Conservation (phyloP, 1,140 invertebrate species). For the Chlorops oryzae region DNA sequence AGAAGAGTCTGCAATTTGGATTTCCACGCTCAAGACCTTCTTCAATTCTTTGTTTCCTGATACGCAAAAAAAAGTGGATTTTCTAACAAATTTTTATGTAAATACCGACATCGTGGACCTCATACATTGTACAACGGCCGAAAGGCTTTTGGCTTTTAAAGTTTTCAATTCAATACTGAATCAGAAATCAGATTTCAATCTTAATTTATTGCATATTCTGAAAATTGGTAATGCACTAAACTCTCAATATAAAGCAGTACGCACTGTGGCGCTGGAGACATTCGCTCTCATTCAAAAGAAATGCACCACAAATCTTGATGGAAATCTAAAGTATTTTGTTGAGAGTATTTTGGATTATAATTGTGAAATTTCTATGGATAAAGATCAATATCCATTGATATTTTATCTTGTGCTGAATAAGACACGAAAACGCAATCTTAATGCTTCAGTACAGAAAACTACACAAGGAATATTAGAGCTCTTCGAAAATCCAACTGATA, state of each 20-base stretch:
- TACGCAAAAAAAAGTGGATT: conserved; percentile 49
- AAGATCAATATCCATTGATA: conserved; percentile 54
- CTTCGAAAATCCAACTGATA: conserved; percentile 9
- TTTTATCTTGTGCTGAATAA: conserved; percentile 48
- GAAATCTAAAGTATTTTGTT: conserved; percentile 25
- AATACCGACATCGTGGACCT: too few species aligned
- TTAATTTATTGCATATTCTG: conserved; percentile 29
- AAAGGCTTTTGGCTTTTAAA: too few species aligned
- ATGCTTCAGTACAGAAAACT: neutral
- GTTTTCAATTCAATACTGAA: conserved; percentile 28
- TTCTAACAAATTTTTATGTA: conserved; percentile 50
- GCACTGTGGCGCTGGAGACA: conserved; percentile 36
- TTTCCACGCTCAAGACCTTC: too few species aligned
- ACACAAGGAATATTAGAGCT: conserved; percentile 9
- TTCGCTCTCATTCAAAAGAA: conserved; percentile 15
- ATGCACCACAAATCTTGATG: conserved; percentile 16
- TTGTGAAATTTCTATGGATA: conserved; percentile 57
- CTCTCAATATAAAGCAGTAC: conserved; percentile 31
- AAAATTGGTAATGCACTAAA: conserved; percentile 27
- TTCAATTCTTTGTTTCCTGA: conserved; percentile 47
- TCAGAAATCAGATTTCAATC: too few species aligned
- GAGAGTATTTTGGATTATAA: conserved; percentile 40
- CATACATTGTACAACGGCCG: too few species aligned
- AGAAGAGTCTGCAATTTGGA: too few species aligned
- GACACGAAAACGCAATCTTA: conserved; percentile 2